Evolutionary conservation across 2,113 vertebrate genomes (phyloP).

Genomic region (Oryzias melastigma): DNA sequence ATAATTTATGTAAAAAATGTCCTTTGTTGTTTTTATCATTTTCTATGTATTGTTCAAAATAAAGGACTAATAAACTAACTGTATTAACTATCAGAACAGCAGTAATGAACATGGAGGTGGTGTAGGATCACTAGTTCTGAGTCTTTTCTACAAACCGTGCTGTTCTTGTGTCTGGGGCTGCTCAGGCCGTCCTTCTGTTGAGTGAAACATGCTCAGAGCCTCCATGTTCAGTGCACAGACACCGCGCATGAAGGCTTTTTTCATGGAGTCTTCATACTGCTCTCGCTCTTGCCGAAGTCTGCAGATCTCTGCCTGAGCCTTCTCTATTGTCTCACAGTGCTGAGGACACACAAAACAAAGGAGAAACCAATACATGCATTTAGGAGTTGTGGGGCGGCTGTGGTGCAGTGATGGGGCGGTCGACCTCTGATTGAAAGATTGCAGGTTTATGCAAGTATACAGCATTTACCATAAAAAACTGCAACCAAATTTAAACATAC

Average conservation of each 20-base stretch:
- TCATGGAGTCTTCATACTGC: slow-evolving; percentile 90
- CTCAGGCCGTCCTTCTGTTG: slow-evolving; percentile 67
- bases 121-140: no score
- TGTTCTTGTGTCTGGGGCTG: slow-evolving; percentile 39
- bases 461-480: no score
- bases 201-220: slow-evolving; percentile 91
- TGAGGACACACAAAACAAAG: slow-evolving; percentile 17
- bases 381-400: not conserved
- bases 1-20: no score
- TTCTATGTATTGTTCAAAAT: no score
- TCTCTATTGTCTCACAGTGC: slow-evolving; percentile 74
- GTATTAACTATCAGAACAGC: not conserved
- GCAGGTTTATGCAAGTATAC: no score
- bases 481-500: no score
- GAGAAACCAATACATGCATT: no score
- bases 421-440: no score
- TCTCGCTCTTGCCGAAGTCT: slow-evolving; percentile 84
- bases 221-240: slow-evolving; percentile 95
- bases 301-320: slow-evolving; percentile 83
- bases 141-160: slow-evolving; percentile 46
- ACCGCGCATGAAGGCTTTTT: slow-evolving; percentile 96
- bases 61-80: no score
- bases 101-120: no score
- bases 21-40: no score
- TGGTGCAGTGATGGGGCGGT: no score